These are phyloP conservation scores for Acanthurus lineatus DNA, from an alignment of 2,797 vertebrate genomes.

Conservation along the genomic window DNA sequence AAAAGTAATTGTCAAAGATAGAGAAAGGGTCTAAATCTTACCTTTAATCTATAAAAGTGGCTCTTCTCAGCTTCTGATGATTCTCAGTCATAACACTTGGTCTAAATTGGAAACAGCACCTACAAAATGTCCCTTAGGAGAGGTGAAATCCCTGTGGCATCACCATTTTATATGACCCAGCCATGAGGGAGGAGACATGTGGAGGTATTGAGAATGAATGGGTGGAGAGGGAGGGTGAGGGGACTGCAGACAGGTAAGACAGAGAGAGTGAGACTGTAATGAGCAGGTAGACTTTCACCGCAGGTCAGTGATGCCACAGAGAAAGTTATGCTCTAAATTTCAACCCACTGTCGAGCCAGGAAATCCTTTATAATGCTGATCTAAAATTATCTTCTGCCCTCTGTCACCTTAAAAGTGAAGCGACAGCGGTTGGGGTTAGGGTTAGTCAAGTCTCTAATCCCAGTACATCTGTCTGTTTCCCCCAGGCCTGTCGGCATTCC, in stretches of 20 bases:
- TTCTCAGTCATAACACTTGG: conserved; percentile 43
- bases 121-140: conserved; percentile 55
- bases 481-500: conserved; percentile 68
- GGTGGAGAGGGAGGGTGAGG: conserved; percentile 50
- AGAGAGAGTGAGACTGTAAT: conserved; percentile 62
- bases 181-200: conserved; percentile 69
- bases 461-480: conserved; percentile 24
- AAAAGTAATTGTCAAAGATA: background rate
- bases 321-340: conserved; percentile 55
- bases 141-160: conserved; percentile 52
- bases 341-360: background rate
- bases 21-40: conserved; percentile 49
- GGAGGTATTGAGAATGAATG: conserved; percentile 39
- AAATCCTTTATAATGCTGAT: conserved; percentile 54
- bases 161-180: conserved; percentile 71
- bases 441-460: conserved; percentile 16
- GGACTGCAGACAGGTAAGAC: conserved; percentile 62
- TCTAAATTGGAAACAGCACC: conserved; percentile 31
- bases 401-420: conserved; percentile 36
- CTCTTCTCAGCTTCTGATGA: conserved; percentile 35
- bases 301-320: conserved; percentile 47
- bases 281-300: conserved; percentile 66
- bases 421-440: conserved; percentile 14
- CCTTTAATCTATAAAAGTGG: conserved; percentile 55
- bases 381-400: conserved; percentile 19